Evolutionary conservation across 2,888 invertebrate species (phyloP), one percentile per base, ranked within the genome.

Genomic region (Serrognathus titanus): DNA sequence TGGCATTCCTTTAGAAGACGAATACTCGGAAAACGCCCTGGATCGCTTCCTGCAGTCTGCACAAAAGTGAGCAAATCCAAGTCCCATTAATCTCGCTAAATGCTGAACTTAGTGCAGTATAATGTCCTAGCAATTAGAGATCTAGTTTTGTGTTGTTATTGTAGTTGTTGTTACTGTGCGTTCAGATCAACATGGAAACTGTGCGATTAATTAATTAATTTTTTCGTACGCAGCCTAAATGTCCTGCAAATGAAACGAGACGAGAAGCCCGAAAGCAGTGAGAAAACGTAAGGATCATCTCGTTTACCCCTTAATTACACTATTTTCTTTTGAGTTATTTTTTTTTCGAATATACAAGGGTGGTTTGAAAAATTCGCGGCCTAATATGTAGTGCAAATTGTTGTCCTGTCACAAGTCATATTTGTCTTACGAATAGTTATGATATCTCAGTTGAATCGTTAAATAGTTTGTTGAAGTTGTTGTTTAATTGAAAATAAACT

Each of bases 11-110:
- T 66, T 77, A 77, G 82, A 83, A 60, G 84, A 85, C 13, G 87
- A 88, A 71, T 88, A 88, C 74, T 81, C 82, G 45, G 87, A 87
- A 64, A 86, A 87, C 67, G 83, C 84, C 8, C 79, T 85, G 63
- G 87, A 87, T 66, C 84, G 85, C 70, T 70, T 87, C 65, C 78
- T 87, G 60, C 85, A 85, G 69, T 83, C 84, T 63, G 84, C 85
- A 63, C 86, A 87, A 77, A 88, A 88, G 88, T 88, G 79, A 85
- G 87, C 51, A 39, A 11, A 11, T 43, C 20, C 43, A 43, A 16
- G 9, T 11, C 9, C 1, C 13, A 11, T 43, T 10, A 16, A 20
- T 43, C 36, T 38, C 43, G 49, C 55, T 55, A 55, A 13, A 36
- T 24, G 49, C 55, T 55, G 24, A 48, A 9, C 38, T 54, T 53